Conservation (phyloP, 2,888 invertebrate genomes). For the Rhopalosiphum nymphaeae region DNA sequence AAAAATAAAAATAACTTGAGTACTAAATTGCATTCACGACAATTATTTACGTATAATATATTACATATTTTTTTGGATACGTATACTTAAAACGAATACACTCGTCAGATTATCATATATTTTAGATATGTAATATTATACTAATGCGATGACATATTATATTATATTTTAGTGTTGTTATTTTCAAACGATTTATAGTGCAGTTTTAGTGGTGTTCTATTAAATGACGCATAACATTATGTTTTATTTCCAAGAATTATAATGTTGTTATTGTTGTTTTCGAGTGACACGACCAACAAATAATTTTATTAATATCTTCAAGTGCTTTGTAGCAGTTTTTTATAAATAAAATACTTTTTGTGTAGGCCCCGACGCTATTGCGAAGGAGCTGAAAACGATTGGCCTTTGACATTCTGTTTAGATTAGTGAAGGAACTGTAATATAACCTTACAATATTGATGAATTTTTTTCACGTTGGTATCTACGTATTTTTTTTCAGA, state of each 20-base stretch:
- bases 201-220: neutral
- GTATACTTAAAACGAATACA: neutral
- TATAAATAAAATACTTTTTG: neutral
- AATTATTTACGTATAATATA: neutral
- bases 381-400: neutral
- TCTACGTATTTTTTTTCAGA: neutral
- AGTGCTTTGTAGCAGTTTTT: neutral
- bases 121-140: neutral
- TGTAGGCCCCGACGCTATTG: neutral
- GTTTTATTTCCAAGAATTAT: neutral
- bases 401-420: neutral
- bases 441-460: neutral
- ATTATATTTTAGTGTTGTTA: neutral
- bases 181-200: neutral
- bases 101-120: neutral
- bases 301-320: neutral
- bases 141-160: neutral
- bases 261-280: neutral
- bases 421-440: neutral
- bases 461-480: neutral
- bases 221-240: neutral
- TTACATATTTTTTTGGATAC: neutral
- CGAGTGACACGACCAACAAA: neutral
- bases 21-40: too few species aligned
- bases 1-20: too few species aligned